Evolutionary conservation across 1,140 invertebrate genomes (phyloP), one percentile per base, ranked within the genome.

Genomic region (Penaeus indicus): DNA sequence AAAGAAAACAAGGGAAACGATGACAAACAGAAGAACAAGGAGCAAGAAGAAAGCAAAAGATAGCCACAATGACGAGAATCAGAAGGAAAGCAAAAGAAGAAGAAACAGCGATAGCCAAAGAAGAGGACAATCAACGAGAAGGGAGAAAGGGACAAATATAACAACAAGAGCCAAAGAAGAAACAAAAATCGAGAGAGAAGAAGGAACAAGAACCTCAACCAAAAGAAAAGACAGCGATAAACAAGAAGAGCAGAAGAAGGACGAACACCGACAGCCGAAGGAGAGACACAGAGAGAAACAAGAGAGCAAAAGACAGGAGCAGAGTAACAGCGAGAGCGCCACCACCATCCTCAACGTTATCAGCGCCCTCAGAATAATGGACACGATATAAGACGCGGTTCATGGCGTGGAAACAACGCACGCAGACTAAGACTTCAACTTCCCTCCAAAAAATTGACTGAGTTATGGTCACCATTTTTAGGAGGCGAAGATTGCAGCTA

Each of bases 341-440:
- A 25, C 3, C 61, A 63, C 78, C 77, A 77, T 80, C 27, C 63
- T 86, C 85, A 22, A 38, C 77, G 77, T 86, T 86, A 86, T 86
- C 85, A 86, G 85, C 62, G n/a, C 77, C 62, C 38, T 62, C 62
- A 54, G 72, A 83, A 77, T 88, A 88, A 88, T 88, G 72, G 81
- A 88, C 69, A 77, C 80, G 86, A 88, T 84, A 88, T 88, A 88
- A 88, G 86, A 88, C 82, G 86, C 69, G 86, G 63, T 88, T 88
- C 86, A 88, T 88, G 86, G 86, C 25, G 42, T 84, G 86, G 86
- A 88, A 88, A 84, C 80, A 88, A 84, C 86, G 72, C 77, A 86
- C 85, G 69, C 69, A 86, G 85, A 86, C 85, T 86, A 86, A 86
- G 85, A 86, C 85, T 86, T 86, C 85, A 86, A 86, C 85, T 86